Evolutionary conservation across 1,140 invertebrate species (phyloP).

Genomic region (Calycopis cecrops): DNA sequence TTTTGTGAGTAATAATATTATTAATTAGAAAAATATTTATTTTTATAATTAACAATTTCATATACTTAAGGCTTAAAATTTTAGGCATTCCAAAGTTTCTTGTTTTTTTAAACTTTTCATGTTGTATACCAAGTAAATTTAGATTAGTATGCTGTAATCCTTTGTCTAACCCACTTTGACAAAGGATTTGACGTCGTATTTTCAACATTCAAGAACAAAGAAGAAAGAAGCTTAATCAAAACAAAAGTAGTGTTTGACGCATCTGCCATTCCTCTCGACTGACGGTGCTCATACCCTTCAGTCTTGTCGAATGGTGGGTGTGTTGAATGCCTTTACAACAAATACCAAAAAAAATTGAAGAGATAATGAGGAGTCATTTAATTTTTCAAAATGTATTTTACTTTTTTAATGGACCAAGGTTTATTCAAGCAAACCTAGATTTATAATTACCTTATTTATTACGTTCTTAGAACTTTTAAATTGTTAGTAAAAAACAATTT

Average conservation of each 20-base stretch:
- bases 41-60: background rate
- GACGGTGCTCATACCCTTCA: constrained; percentile 41
- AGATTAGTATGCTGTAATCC: no score
- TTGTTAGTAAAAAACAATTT: no score
- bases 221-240: constrained; percentile 10
- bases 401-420: no score
- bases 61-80: no score
- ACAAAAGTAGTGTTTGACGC: constrained; percentile 18
- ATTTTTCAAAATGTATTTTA: background rate
- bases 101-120: no score
- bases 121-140: no score
- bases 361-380: no score
- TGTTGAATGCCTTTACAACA: constrained; percentile 32
- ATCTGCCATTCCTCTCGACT: constrained; percentile 59
- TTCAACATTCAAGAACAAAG: background rate
- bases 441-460: background rate
- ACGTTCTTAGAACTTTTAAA: no score
- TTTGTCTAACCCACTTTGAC: no score
- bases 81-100: no score
- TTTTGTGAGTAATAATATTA: no score
- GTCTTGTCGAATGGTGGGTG: constrained; percentile 73
- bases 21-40: background rate
- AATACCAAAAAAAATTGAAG: constrained; percentile 9
- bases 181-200: background rate
- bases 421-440: no score